Evolutionary conservation across 2,113 vertebrate genomes (phyloP).

Genomic region (Hippocampus comes): DNA sequence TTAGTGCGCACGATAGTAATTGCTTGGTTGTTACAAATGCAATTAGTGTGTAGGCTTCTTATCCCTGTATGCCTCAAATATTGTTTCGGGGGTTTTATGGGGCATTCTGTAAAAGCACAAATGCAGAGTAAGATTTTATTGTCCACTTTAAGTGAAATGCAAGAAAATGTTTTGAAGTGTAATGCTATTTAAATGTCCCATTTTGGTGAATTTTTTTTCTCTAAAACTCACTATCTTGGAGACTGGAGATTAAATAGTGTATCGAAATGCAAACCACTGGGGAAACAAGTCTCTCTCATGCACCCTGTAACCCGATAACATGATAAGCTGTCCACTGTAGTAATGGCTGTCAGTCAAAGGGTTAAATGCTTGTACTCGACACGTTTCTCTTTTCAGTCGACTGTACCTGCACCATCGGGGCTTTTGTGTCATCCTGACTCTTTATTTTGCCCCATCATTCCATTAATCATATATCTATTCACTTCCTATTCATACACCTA

Average conservation of each 20-base stretch:
- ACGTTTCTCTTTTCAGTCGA: neutral
- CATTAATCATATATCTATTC: neutral
- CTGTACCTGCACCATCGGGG: too few relatives aligned
- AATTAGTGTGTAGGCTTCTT: constrained; percentile 27
- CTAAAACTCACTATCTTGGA: constrained; percentile 1
- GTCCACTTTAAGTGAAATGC: neutral
- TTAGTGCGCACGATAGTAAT: constrained; percentile 30
- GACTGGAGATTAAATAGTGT: constrained; percentile 16
- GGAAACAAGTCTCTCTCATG: neutral
- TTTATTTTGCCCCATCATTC: neutral
- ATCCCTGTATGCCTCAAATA: constrained; percentile 18
- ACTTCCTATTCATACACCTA: too few relatives aligned
- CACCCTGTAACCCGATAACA: too few relatives aligned
- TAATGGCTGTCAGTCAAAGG: too few relatives aligned
- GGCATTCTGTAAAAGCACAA: neutral
- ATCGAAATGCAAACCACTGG: constrained; percentile 6
- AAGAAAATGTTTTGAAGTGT: constrained; percentile 1
- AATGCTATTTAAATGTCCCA: neutral
- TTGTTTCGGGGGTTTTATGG: neutral
- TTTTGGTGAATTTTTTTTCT: neutral
- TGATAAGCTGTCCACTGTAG: too few relatives aligned
- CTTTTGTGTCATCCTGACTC: too few relatives aligned
- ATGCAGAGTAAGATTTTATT: constrained; percentile 1
- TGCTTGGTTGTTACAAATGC: constrained; percentile 35
- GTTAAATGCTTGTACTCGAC: too few relatives aligned